Conservation (phyloP, 1,140 invertebrate genomes). For the Cepaea nemoralis region DNA sequence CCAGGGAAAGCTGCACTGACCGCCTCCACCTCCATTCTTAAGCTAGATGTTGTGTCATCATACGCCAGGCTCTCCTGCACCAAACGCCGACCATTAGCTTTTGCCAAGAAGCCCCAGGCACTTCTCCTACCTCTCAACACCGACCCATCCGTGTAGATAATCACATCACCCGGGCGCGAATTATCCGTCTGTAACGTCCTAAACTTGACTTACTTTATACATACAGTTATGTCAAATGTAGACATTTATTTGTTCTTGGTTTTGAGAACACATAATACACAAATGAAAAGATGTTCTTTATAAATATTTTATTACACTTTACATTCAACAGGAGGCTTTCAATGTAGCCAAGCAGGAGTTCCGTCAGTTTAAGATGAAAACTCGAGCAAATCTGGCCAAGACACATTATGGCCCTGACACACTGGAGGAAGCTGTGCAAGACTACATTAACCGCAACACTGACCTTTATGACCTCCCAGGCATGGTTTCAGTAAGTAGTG, state of each 20-base stretch:
- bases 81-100: no score
- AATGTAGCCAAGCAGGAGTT: slow-evolving; percentile 69
- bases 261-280: background rate
- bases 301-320: slow-evolving; percentile 7
- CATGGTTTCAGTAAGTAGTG: slow-evolving; percentile 67
- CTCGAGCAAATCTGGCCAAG: slow-evolving; percentile 67
- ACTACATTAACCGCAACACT: slow-evolving; percentile 71
- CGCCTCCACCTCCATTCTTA: no score
- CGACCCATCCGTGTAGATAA: no score
- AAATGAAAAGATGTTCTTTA: background rate
- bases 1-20: no score
- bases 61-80: no score
- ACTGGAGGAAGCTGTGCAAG: slow-evolving; percentile 71
- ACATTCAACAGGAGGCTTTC: slow-evolving; percentile 68
- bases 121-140: no score
- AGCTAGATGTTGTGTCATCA: no score
- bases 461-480: slow-evolving; percentile 69
- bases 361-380: slow-evolving; percentile 71
- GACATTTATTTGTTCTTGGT: background rate
- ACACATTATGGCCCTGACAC: slow-evolving; percentile 70
- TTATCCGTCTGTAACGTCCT: no score
- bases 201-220: no score
- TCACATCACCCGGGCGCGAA: no score
- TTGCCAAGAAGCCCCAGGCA: no score
- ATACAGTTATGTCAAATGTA: no score